Conservation (phyloP, 2,888 invertebrate genomes). For the Busseola fusca region DNA sequence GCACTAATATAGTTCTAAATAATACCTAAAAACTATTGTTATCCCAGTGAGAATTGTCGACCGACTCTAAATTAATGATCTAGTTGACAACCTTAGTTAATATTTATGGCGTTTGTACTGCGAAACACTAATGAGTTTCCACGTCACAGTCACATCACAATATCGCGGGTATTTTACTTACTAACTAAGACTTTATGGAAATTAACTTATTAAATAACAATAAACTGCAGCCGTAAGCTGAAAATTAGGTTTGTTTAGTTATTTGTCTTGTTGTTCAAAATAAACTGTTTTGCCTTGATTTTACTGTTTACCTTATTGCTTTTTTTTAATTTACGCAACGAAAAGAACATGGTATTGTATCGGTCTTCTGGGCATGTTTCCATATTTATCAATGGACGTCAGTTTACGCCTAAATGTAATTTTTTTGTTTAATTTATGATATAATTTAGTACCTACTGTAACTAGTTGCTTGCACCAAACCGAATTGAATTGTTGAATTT, state of each 20-base stretch:
- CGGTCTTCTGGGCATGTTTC: no score
- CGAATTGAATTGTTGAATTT: not conserved
- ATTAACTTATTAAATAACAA: not conserved
- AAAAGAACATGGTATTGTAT: not conserved
- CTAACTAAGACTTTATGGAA: no score
- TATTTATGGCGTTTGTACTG: slow-evolving; percentile 16
- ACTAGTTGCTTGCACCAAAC: not conserved
- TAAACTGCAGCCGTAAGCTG: no score
- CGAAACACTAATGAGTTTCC: not conserved
- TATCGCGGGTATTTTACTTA: not conserved
- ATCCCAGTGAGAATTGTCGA: not conserved
- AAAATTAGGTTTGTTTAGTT: not conserved
- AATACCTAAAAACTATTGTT: not conserved
- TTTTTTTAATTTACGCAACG: no score
- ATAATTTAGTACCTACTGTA: not conserved
- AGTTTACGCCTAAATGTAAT: no score
- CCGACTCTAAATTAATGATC: slow-evolving; percentile 24
- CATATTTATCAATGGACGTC: no score
- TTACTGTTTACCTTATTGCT: no score
- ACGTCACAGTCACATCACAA: not conserved
- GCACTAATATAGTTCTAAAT: not conserved
- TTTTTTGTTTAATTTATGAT: not conserved
- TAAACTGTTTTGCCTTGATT: not conserved
- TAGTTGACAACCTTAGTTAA: slow-evolving; percentile 26
- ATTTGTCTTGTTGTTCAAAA: not conserved